Evolutionary conservation across 37 sponge, comb jelly and placozoan genomes (phyloP).

Genomic region (Theonella swinhoei): DNA sequence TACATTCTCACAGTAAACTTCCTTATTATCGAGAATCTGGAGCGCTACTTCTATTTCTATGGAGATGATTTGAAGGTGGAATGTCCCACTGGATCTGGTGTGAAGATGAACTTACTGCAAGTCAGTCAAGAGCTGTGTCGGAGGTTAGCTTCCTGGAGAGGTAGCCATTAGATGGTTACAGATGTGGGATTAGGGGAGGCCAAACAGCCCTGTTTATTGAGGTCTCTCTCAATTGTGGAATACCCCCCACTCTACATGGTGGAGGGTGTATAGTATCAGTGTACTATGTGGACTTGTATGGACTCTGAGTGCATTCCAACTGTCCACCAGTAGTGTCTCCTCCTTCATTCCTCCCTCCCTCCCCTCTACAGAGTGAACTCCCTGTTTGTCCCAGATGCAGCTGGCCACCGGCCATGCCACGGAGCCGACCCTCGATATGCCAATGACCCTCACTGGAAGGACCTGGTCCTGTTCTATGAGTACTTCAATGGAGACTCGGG

Average conservation of each 20-base stretch:
- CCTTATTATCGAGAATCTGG: slow-evolving; percentile 90
- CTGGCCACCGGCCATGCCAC: slow-evolving; percentile 84
- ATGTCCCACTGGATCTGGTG: slow-evolving; percentile 89
- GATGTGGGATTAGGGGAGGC: too few relatives aligned
- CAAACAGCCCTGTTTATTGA: too few relatives aligned
- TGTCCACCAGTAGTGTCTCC: too few relatives aligned
- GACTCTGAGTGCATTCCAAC: too few relatives aligned
- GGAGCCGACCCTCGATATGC: slow-evolving; percentile 77
- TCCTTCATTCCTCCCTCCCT: too few relatives aligned
- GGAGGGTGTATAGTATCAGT: too few relatives aligned
- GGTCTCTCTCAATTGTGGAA: too few relatives aligned
- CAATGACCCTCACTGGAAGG: slow-evolving; percentile 87
- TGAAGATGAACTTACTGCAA: slow-evolving; percentile 73
- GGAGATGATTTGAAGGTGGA: slow-evolving; percentile 89
- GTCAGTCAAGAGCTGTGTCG: slow-evolving; percentile 82
- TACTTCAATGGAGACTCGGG: slow-evolving; percentile 95
- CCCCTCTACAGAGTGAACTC: not conserved
- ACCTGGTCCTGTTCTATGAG: slow-evolving; percentile 96
- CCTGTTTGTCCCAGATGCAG: not conserved
- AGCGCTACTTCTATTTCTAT: slow-evolving; percentile 92
- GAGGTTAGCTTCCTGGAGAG: slow-evolving; percentile 42
- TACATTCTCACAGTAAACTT: slow-evolving; percentile 87
- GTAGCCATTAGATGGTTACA: too few relatives aligned
- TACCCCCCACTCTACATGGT: too few relatives aligned
- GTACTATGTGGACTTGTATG: too few relatives aligned